phyloP scores from a whole-genome alignment of 2,888 invertebrate genomes.

The Dusona sp. region DNA sequence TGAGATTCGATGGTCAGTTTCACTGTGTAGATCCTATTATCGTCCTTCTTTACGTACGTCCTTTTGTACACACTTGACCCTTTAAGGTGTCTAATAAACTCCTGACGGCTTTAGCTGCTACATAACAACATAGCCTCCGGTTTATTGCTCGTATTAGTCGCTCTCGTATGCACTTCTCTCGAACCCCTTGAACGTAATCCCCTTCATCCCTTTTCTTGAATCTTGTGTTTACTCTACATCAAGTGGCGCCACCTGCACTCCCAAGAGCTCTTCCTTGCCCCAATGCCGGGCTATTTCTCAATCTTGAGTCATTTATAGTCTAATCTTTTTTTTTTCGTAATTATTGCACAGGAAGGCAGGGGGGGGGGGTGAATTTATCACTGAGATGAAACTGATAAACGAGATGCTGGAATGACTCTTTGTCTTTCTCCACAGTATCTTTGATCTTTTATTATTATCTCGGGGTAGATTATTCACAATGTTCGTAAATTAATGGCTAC shows the following conservation, averaged over 20 bases:
- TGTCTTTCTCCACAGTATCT: conserved; percentile 5
- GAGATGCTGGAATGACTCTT: background rate
- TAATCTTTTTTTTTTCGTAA: conserved; percentile 28
- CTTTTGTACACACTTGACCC: background rate
- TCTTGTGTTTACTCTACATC: conserved; percentile 46
- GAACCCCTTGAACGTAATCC: background rate
- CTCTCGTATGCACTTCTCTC: background rate
- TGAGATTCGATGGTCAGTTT: conserved; percentile 26
- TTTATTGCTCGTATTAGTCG: conserved; percentile 27
- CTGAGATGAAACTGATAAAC: conserved; percentile 29
- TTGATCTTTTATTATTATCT: conserved; percentile 24
- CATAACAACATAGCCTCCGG: conserved; percentile 3
- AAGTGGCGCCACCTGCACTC: conserved; percentile 37
- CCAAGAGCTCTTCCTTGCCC: background rate
- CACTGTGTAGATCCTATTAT: conserved; percentile 14
- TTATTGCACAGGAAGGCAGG: background rate
- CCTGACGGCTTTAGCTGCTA: conserved; percentile 16
- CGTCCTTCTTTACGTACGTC: background rate
- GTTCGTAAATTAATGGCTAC: background rate
- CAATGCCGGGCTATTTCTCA: background rate
- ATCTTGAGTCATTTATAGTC: background rate
- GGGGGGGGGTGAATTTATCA: conserved; percentile 6
- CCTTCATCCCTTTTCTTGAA: background rate
- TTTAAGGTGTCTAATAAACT: conserved; percentile 29
- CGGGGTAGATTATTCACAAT: background rate